A percentile compares a stretch with the other conserved stretches of the same genome.
Evolutionary conservation across 2,113 vertebrate species (phyloP).

Genomic region (Clupea harengus): DNA sequence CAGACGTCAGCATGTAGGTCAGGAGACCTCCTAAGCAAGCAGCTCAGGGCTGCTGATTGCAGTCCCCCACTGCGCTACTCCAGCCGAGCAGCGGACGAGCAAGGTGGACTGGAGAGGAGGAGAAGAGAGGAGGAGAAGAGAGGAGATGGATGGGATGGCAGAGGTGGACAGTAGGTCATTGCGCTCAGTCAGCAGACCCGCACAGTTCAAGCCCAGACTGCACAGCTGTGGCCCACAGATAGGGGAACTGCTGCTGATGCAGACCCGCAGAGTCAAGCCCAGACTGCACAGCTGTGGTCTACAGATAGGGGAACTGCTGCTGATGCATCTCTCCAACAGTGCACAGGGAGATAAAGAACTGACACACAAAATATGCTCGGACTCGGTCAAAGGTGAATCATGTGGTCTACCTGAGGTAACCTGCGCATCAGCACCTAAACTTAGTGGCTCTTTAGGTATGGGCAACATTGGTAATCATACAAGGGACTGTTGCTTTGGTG

Average conservation of each 20-base stretch:
- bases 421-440: not conserved
- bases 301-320: not conserved
- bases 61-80: not conserved
- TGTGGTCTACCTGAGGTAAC: not conserved
- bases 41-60: not conserved
- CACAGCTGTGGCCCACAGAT: not conserved
- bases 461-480: not conserved
- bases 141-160: not conserved
- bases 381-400: not conserved
- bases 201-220: not conserved
- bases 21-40: constrained; percentile 19
- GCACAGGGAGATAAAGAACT: not conserved
- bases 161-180: not conserved
- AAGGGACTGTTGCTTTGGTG: not conserved
- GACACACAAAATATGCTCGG: not conserved
- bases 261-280: not conserved
- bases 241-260: not conserved
- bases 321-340: not conserved
- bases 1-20: not conserved
- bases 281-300: not conserved
- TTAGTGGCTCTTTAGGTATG: not conserved
- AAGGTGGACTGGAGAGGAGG: not conserved
- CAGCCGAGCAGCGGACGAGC: not conserved
- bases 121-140: not conserved
- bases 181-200: not conserved